Base-by-base conservation (phyloP, 2,797 vertebrate species). In the Phataginus tetradactyla region DNA sequence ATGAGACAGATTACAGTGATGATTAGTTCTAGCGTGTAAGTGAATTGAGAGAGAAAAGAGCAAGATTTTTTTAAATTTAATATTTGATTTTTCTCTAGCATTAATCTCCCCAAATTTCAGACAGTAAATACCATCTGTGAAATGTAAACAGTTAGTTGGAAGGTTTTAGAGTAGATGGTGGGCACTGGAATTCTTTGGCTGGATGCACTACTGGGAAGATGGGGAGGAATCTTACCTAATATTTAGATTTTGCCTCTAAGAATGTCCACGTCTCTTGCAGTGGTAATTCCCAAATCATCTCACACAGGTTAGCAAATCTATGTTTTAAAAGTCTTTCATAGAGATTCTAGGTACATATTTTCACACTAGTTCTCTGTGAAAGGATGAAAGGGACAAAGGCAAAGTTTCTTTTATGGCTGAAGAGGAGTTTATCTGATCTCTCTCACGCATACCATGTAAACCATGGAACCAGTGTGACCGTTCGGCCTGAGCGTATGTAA, bases 181-280 rank as follows among this genome's bases (percentile, higher is more conserved):
- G 29, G 34, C 27, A 17, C 4, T 93, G 66, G 88, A 64, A 55
- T 95, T 72, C 45, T 53, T 20, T 80, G 15, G 20, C 42, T 92
- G 29, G 3, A 34, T 78, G 45, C 7, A 21, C 53, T 86, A 34
- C 27, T 49, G 42, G 57, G 64, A 75, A 61, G 64, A 59, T 15
- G 32, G 27, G 8, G 9, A 90, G 34, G 17, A 55, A 69, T 84
- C 29, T 86, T 63, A 49, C 5, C 4, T 85, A 21, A 90, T 45
- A 55, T 75, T 96, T 90, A 89, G 57, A 88, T 59, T 34, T 6
- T 68, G 32, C 86, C 34, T 94, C 21, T 89, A 66, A 92, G 72
- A 90, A 90, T 64, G 42, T 86, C 55, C 42, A 18, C 23, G 9
- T 42, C 32, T 87, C 37, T 37, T 86, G 53, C 11, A 68, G 3